Percentiles rank a stretch among this genome's conserved stretches.
Conservation (phyloP, 1,140 invertebrate genomes). For the Leptinotarsa defecta region DNA sequence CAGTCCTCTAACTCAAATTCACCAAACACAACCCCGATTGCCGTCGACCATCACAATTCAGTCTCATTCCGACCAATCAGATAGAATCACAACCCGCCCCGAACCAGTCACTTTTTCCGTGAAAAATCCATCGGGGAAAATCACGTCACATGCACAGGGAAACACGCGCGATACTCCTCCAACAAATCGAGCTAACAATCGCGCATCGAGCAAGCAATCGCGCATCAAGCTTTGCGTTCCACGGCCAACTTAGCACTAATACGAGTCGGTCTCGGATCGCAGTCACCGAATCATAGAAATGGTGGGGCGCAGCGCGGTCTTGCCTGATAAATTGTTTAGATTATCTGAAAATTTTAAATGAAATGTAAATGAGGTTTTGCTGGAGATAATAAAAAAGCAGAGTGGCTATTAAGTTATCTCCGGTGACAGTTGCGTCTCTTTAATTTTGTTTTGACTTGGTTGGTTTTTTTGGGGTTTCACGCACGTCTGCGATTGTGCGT, state of each 20-base stretch:
- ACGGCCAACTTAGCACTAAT: conserved; percentile 20
- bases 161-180: conserved; percentile 5
- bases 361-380: conserved; percentile 29
- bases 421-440: conserved; percentile 21
- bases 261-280: conserved; percentile 2
- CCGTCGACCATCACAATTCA: conserved; percentile 5
- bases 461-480: conserved; percentile 6
- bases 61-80: conserved; percentile 17
- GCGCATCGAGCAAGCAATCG: conserved; percentile 16
- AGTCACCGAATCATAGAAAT: conserved; percentile 17
- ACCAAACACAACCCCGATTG: conserved; percentile 2
- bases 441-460: conserved; percentile 22
- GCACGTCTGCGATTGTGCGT: not conserved
- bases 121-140: conserved; percentile 8
- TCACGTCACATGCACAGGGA: not conserved
- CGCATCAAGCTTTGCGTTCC: conserved; percentile 11
- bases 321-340: conserved; percentile 27
- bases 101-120: conserved; percentile 8
- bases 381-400: conserved; percentile 23
- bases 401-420: conserved; percentile 25
- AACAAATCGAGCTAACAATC: not conserved
- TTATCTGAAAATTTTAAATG: conserved; percentile 29
- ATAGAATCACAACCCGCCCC: conserved; percentile 6
- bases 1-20: not conserved
- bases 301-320: conserved; percentile 1